Percentiles rank a stretch among this genome's conserved stretches.
Conservation (phyloP, 2,888 invertebrate genomes). For the Nephrotoma flavescens region DNA sequence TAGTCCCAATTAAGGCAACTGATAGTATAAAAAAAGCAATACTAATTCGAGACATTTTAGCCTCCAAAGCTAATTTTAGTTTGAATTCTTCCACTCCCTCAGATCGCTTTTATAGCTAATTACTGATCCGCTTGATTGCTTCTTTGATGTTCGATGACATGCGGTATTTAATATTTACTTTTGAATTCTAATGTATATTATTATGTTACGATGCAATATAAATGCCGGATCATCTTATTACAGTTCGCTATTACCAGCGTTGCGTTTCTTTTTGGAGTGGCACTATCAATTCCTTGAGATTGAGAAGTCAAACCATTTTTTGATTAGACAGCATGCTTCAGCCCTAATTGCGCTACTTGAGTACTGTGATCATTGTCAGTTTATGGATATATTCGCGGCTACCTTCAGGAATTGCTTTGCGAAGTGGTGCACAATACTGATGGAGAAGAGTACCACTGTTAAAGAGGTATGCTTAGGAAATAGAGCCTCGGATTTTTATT, state of each 20-base stretch:
- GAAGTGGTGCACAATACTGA: conserved; percentile 23
- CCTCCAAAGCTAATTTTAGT: neutral
- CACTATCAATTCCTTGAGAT: conserved; percentile 28
- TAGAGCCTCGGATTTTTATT: conserved; percentile 5
- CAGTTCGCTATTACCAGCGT: conserved; percentile 26
- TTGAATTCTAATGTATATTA: neutral
- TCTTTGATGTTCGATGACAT: neutral
- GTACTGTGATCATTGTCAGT: conserved; percentile 16
- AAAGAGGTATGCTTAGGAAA: conserved; percentile 20
- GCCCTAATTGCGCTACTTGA: conserved; percentile 24
- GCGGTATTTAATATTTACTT: neutral
- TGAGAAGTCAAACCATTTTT: conserved; percentile 24
- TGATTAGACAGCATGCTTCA: conserved; percentile 30
- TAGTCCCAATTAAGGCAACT: conserved; percentile 20
- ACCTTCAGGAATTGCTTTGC: conserved; percentile 25
- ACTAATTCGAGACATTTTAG: neutral
- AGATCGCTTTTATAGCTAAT: neutral
- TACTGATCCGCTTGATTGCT: neutral
- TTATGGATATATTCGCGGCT: conserved; percentile 16
- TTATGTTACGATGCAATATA: neutral
- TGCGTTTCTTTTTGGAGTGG: conserved; percentile 30
- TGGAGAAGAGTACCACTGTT: conserved; percentile 20
- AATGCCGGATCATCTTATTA: conserved; percentile 5
- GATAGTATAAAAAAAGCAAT: neutral
- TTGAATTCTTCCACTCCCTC: neutral